These are phyloP conservation scores for Eremophila alpestris DNA, from an alignment of 2,797 vertebrate genomes.

Conservation along the genomic window DNA sequence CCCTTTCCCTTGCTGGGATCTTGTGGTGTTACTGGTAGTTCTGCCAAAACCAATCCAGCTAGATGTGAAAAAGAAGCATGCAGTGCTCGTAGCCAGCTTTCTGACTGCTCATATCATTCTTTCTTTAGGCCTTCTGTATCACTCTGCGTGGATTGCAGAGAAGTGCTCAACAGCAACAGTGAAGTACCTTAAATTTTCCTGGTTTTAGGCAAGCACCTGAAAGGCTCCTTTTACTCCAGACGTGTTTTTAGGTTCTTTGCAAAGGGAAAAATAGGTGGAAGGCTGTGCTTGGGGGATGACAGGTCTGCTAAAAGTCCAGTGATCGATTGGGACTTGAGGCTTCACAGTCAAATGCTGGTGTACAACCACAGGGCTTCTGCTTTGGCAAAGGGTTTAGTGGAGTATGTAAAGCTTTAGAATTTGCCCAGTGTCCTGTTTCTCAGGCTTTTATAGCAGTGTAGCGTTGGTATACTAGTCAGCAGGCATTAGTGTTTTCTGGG, in stretches of 20 bases:
- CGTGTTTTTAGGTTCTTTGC: fast-evolving
- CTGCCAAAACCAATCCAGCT: neutral
- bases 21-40: neutral
- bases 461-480: neutral
- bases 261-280: neutral
- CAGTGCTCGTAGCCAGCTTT: neutral
- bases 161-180: neutral
- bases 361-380: neutral
- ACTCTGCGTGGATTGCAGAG: neutral
- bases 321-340: fast-evolving
- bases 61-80: neutral
- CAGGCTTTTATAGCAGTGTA: neutral
- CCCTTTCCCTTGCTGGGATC: neutral
- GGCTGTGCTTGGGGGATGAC: neutral
- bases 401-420: neutral
- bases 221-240: neutral
- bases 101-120: neutral
- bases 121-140: neutral
- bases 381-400: neutral
- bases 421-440: neutral
- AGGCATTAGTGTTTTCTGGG: neutral
- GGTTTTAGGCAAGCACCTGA: neutral
- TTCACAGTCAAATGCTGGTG: neutral
- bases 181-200: neutral
- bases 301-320: neutral